A percentile compares a stretch with the other conserved stretches of the same genome.
Evolutionary conservation across 2,888 invertebrate species (phyloP).

Genomic region (Omphaloscelis lunosa): DNA sequence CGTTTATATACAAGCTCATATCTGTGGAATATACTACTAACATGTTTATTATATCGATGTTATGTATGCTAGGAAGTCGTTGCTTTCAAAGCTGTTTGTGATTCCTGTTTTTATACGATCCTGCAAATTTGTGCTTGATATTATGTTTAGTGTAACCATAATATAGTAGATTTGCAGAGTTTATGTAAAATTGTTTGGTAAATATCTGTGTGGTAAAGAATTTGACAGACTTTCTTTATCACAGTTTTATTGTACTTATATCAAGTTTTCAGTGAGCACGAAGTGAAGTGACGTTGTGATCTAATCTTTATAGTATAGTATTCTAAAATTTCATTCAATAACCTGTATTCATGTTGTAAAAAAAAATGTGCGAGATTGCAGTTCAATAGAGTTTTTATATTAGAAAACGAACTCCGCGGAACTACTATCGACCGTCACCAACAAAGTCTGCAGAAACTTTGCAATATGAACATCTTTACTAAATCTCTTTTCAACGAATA

Average conservation of each 20-base stretch:
- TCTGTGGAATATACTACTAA: conserved; percentile 50
- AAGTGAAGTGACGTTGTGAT: conserved; percentile 6
- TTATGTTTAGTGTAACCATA: conserved; percentile 34
- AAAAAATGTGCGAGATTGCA: background rate
- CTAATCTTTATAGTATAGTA: background rate
- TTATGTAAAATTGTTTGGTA: conserved; percentile 19
- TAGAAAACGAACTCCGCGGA: conserved; percentile 12
- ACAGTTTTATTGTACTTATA: conserved; percentile 3
- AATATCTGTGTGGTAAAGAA: conserved; percentile 25
- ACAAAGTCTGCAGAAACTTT: background rate
- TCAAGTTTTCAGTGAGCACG: conserved; percentile 1
- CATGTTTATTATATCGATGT: conserved; percentile 67
- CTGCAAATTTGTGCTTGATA: conserved; percentile 35
- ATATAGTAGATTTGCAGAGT: conserved; percentile 34
- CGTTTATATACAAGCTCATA: conserved; percentile 62
- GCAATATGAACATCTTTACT: conserved; percentile 1
- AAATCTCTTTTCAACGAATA: background rate
- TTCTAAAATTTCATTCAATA: background rate
- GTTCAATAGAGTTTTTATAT: background rate
- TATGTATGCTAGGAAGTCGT: conserved; percentile 73
- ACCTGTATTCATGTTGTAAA: background rate
- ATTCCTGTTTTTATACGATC: conserved; percentile 69
- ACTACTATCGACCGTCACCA: background rate
- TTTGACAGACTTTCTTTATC: background rate
- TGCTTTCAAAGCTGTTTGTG: conserved; percentile 72